Base-by-base conservation (phyloP, 1,140 invertebrate species). In the Hycleus cichorii region DNA sequence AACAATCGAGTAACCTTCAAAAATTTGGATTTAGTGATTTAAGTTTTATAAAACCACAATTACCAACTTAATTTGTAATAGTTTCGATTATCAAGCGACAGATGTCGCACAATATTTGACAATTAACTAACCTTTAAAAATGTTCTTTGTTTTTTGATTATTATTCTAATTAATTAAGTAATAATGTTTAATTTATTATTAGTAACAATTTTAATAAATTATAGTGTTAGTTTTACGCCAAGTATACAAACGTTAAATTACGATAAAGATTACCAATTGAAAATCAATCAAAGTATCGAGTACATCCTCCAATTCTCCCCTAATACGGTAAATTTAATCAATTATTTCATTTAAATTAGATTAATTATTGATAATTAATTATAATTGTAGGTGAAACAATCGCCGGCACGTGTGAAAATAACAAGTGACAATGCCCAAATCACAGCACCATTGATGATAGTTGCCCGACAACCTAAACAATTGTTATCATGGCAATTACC, bases 401-500 rank as follows among this genome's bases (percentile, higher is more conserved):
- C 10, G 11, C 78, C 78, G 24, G 81, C 81, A 7, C 70, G 84
- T 25, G 76, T 84, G 43, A 74, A 72, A 9, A 78, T 86, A 0
- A 75, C 74, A 6, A 80, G 79, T 58, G 64, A 72, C 27, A 72
- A 76, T 51, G 77, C 79, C 3, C 77, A 75, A 39, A 71, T 71
- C n/a, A n/a, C 50, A 1, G 80, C 76, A 65, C 85, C 86, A 3
- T 66, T 87, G 1, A 80, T 87, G 64, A 79, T 87, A 58, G 85
- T 85, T 2, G 80, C 83, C 0, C 69, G 82, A 60, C 84, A 87
- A 69, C 82, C 85, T 51, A 79, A 81, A 76, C 76, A 78, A 48
- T 77, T 86, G 6, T 71, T 85, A 52, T 86, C 84, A 3, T 88
- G 86, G 86, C 81, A 85, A 63, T 68, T 88, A 12, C 86, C 86